Evolutionary conservation across 2,888 invertebrate species (phyloP).

Genomic region (Conops quadrifasciatus): DNA sequence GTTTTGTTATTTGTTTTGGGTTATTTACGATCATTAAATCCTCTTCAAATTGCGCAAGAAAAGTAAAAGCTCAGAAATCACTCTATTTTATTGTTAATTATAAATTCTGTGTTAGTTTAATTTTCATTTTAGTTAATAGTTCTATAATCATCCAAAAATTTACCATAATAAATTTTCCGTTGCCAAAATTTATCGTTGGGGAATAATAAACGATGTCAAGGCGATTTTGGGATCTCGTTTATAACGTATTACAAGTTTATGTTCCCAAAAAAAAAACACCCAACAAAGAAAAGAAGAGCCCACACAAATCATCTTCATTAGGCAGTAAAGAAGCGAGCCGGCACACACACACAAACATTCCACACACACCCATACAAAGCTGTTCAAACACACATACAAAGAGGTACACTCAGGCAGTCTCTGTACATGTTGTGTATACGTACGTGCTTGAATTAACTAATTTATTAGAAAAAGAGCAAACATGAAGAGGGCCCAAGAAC

Average conservation of each 20-base stretch:
- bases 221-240: conserved; percentile 19
- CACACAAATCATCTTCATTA: conserved; percentile 28
- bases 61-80: no score
- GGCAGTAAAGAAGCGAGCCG: neutral
- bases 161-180: conserved; percentile 5
- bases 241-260: conserved; percentile 13
- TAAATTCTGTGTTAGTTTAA: no score
- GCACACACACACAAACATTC: conserved; percentile 2
- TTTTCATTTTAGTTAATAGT: neutral
- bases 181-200: neutral
- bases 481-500: neutral
- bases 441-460: conserved; percentile 26
- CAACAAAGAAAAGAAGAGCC: neutral
- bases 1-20: no score
- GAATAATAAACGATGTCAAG: conserved; percentile 23
- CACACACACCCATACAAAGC: neutral
- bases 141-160: conserved; percentile 10
- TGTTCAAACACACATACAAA: conserved; percentile 3
- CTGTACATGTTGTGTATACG: conserved; percentile 22
- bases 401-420: neutral
- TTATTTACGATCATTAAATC: no score
- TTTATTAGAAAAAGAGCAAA: conserved; percentile 3
- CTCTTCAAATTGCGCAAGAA: no score
- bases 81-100: no score
- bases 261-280: conserved; percentile 6